phyloP scores from a whole-genome alignment of 2,888 invertebrate species.

The Neocrepidodera transversa region DNA sequence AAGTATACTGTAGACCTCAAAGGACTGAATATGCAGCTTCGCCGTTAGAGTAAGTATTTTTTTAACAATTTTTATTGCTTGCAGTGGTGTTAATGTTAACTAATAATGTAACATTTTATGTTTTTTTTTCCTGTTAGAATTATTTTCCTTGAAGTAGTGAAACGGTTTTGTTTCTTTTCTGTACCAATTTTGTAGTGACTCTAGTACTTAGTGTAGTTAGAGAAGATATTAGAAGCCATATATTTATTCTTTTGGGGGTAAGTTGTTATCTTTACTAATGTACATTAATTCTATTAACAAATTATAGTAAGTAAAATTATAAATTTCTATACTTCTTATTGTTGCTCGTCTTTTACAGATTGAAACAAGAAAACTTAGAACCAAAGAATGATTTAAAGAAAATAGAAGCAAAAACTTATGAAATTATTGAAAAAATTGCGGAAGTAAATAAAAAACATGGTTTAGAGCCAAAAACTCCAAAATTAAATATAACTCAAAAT shows the following conservation, averaged over 20 bases:
- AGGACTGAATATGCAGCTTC: constrained; percentile 24
- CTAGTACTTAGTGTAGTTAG: constrained; percentile 46
- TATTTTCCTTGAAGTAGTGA: constrained; percentile 16
- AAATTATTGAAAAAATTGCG: constrained; percentile 66
- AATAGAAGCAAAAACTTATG: constrained; percentile 52
- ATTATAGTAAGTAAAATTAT: background rate
- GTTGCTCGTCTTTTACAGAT: constrained; percentile 36
- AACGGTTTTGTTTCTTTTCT: constrained; percentile 19
- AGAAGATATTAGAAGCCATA: constrained; percentile 32
- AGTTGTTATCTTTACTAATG: constrained; percentile 43
- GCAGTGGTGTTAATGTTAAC: constrained; percentile 38
- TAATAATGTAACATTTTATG: constrained; percentile 40
- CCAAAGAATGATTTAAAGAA: constrained; percentile 19
- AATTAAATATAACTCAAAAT: constrained; percentile 45
- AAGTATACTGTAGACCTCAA: constrained; percentile 46
- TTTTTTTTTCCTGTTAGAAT: constrained; percentile 19
- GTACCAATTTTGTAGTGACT: constrained; percentile 32
- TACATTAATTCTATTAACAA: constrained; percentile 36
- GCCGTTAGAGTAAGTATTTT: constrained; percentile 47
- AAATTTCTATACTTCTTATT: constrained; percentile 7
- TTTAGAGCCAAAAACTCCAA: constrained; percentile 47
- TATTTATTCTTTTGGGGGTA: constrained; percentile 42
- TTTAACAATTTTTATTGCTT: constrained; percentile 24
- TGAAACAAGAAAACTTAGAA: constrained; percentile 34
- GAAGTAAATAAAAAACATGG: constrained; percentile 63